These are phyloP conservation scores for Limenitis camilla DNA, from an alignment of 2,888 invertebrate genomes.

Conservation along the genomic window DNA sequence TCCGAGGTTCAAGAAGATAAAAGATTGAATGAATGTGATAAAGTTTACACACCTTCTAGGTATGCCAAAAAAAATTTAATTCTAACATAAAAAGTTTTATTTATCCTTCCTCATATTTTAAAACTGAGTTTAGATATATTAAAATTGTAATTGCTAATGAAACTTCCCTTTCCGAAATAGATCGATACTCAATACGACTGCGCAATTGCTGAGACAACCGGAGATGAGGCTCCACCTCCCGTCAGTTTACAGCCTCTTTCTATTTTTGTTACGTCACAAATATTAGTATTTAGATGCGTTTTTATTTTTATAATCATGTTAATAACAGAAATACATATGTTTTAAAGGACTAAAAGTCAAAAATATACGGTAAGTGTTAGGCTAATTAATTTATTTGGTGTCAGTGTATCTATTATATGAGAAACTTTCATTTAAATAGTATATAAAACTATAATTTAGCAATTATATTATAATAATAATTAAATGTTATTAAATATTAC, in stretches of 20 bases:
- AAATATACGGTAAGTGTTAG: not conserved
- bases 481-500: no score
- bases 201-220: conserved; percentile 46
- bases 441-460: no score
- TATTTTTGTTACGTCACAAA: conserved; percentile 38
- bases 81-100: no score
- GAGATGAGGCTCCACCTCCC: conserved; percentile 48
- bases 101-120: no score
- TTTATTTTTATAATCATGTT: conserved; percentile 16
- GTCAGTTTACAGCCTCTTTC: conserved; percentile 46
- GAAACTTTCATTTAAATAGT: no score
- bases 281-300: conserved; percentile 25
- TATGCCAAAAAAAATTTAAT: no score
- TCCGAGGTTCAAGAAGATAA: no score
- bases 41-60: no score
- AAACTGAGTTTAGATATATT: no score
- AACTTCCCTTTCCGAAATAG: conserved; percentile 16
- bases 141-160: no score
- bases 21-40: no score
- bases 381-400: not conserved
- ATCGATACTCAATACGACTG: conserved; percentile 45
- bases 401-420: not conserved
- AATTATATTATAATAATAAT: no score
- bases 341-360: not conserved
- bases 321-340: not conserved